phyloP scores from a whole-genome alignment of 2,888 invertebrate species.

The Hyposoter dolosus region DNA sequence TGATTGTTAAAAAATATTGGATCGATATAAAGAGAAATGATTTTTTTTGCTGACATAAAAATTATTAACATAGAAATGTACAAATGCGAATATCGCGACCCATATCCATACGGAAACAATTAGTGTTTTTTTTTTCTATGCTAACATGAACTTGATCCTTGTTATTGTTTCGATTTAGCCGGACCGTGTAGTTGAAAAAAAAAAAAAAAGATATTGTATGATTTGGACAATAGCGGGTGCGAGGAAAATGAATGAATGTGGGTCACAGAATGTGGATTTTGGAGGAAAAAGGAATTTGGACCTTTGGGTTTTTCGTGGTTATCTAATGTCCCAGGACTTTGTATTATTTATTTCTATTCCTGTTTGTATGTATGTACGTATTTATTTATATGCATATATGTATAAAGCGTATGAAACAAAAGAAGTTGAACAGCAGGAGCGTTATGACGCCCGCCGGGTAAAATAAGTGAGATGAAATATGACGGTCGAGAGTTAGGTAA shows the following conservation, averaged over 20 bases:
- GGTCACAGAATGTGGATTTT: constrained; percentile 10
- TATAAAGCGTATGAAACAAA: constrained; percentile 69
- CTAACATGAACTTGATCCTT: neutral
- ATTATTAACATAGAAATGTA: too few relatives aligned
- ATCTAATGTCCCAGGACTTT: constrained; percentile 74
- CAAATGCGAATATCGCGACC: neutral
- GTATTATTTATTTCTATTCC: constrained; percentile 35
- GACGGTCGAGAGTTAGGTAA: constrained; percentile 75
- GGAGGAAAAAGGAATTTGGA: constrained; percentile 13
- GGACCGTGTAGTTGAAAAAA: neutral
- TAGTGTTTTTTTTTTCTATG: neutral
- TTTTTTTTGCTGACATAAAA: too few relatives aligned
- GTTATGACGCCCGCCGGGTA: constrained; percentile 70
- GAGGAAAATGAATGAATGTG: neutral
- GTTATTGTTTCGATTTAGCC: neutral
- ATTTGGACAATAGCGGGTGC: neutral
- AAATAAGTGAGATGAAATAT: constrained; percentile 75
- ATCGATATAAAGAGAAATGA: neutral
- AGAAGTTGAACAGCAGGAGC: constrained; percentile 65
- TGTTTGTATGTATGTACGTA: constrained; percentile 15
- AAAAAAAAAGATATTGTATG: neutral
- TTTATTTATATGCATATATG: constrained; percentile 22
- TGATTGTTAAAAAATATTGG: neutral
- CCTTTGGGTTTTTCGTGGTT: constrained; percentile 52
- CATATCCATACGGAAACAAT: neutral